Base-by-base conservation (phyloP, 37 sponge, comb jelly and placozoan genomes). In the Mnemiopsis leidyi region DNA sequence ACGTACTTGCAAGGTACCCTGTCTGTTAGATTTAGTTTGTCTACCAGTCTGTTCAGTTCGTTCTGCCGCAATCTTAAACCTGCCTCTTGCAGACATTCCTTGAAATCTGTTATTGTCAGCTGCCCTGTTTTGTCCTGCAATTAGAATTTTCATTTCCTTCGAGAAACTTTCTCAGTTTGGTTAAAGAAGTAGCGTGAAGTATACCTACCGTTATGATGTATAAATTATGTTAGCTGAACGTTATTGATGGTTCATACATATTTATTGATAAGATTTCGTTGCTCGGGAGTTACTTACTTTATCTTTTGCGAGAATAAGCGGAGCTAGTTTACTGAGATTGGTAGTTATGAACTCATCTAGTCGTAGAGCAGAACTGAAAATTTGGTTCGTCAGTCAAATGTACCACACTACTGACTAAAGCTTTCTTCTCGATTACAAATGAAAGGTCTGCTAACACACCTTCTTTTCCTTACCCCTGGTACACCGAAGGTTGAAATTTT, bases 281-380 rank as follows among this genome's bases (percentile, higher is more conserved):
- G n/a, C n/a, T n/a, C n/a, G n/a, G 61, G 9, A 48, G 13, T 13
- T 13, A 13, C 13, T 48, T 48, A 48, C 79, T 32, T 77, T 77
- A 77, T 77, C 79, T 34, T 77, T 85, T 25, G 32, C 90, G 5
- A 85, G n/a, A 13, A 33, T 25, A 13, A 85, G 90, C 0, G 90
- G 90, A 7, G 36, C 35, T 13, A 85, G 48, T 21, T 85, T 85
- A 20, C 61, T n/a, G n/a, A 32, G 90, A 40, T 85, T 85, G 2
- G 90, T 85, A 29, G 36, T 85, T 25, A 85, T 85, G 48, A 85
- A 85, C 26, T 85, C 90, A 18, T 85, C 90, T 23, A 85, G 48
- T 5, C n/a, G 23, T 0, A 40, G 90, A 5, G 48, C 35, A 24
- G 40, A 23, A 21, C 90, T 85, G 90, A 36, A 40, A 25, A 13